Percentiles rank a stretch among this genome's conserved stretches.
Evolutionary conservation across 2,113 vertebrate species (phyloP).

Genomic region (Amia ocellicauda): DNA sequence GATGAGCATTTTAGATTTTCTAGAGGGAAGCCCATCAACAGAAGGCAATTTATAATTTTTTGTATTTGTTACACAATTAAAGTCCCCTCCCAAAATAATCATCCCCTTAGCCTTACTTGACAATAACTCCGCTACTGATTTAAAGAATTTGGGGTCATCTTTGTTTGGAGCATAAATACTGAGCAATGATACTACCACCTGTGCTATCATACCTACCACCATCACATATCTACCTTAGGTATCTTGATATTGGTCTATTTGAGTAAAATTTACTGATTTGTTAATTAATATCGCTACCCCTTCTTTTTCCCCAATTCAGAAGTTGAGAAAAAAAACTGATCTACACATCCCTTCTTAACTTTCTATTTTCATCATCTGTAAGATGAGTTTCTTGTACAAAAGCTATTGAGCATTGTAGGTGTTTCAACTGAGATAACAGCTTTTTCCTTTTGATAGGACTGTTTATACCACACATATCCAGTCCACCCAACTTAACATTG

Average conservation of each 20-base stretch:
- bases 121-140: too few species aligned
- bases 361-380: conserved; percentile 13
- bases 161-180: conserved; percentile 17
- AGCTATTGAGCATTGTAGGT: neutral
- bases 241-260: too few species aligned
- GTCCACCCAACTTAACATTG: too few species aligned
- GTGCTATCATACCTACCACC: neutral
- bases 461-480: too few species aligned
- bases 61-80: too few species aligned
- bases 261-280: conserved; percentile 16
- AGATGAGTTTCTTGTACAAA: too few species aligned
- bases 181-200: neutral
- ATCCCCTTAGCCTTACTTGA: too few species aligned
- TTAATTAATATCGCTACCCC: conserved; percentile 2
- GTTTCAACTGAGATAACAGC: neutral
- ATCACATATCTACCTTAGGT: conserved; percentile 16
- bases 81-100: too few species aligned
- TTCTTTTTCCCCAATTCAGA: conserved; percentile 20
- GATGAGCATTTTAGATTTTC: neutral
- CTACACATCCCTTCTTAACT: neutral
- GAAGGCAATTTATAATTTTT: neutral
- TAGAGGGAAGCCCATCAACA: neutral
- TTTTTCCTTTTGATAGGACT: too few species aligned
- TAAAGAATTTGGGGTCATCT: too few species aligned
- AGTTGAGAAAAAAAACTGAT: conserved; percentile 16